Evolutionary conservation across 2,797 vertebrate species (phyloP).

Genomic region (Natrix natrix): DNA sequence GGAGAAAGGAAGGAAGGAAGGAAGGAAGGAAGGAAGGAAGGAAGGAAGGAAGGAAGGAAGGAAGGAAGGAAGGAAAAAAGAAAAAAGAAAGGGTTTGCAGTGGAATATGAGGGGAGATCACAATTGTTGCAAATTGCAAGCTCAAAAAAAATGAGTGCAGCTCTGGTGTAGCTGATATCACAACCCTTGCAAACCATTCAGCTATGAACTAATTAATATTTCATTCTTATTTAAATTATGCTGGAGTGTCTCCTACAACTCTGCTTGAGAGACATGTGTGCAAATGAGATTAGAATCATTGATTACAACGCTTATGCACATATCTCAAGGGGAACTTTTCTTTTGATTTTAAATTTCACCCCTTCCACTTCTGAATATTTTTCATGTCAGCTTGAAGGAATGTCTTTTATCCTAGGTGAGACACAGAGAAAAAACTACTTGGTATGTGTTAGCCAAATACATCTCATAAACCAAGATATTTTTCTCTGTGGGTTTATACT

Average conservation of each 20-base stretch:
- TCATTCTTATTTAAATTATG: not conserved
- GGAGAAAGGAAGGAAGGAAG: not conserved
- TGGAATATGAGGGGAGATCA: not conserved
- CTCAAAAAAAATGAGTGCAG: not conserved
- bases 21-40: not conserved
- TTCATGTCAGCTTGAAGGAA: slow-evolving; percentile 33
- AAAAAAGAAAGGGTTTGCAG: not conserved
- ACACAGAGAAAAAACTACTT: slow-evolving; percentile 38
- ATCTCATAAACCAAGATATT: slow-evolving; percentile 41
- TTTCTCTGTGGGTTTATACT: slow-evolving; percentile 51
- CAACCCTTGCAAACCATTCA: not conserved
- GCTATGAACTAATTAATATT: not conserved
- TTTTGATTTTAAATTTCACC: slow-evolving; percentile 29
- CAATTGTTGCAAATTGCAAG: not conserved
- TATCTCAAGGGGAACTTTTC: slow-evolving; percentile 30
- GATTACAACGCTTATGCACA: slow-evolving; percentile 7
- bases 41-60: no score
- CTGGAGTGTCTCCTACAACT: not conserved
- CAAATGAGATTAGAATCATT: slow-evolving; percentile 20
- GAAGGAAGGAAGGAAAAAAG: not conserved
- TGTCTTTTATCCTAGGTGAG: slow-evolving; percentile 43
- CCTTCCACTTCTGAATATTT: slow-evolving; percentile 12
- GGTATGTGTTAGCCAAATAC: slow-evolving; percentile 38
- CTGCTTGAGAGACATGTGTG: not conserved
- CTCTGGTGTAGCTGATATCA: not conserved